Evolutionary conservation across 2,888 invertebrate genomes (phyloP).

Genomic region (Byasa hedistus): DNA sequence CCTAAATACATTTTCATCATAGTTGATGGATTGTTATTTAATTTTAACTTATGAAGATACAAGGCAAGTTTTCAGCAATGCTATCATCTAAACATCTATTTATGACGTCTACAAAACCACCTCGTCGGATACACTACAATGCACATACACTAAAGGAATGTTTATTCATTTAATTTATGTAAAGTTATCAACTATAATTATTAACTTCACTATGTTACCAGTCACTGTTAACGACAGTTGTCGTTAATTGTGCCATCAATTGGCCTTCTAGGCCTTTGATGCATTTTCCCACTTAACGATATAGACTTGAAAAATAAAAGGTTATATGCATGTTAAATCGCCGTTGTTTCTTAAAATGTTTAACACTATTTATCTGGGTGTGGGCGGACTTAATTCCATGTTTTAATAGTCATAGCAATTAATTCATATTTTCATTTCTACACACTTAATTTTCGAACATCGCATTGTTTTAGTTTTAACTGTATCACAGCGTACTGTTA

Average conservation of each 20-base stretch:
- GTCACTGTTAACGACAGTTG: not conserved
- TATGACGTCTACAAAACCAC: not conserved
- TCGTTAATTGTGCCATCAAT: not conserved
- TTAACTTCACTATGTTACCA: not conserved
- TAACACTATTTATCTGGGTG: conserved; percentile 3
- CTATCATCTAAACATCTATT: not conserved
- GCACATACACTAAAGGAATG: not conserved
- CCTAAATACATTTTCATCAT: no score
- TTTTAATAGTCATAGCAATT: not conserved
- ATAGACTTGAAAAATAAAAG: conserved; percentile 4
- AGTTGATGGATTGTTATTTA: no score
- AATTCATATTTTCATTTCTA: not conserved
- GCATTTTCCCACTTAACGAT: conserved; percentile 9
- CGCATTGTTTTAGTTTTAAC: not conserved
- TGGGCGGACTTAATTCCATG: not conserved
- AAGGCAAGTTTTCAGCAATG: no score
- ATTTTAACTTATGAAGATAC: no score
- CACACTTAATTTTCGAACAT: not conserved
- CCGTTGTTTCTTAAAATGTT: conserved; percentile 3
- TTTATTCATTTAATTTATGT: no score
- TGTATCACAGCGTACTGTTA: no score
- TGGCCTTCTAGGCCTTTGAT: not conserved
- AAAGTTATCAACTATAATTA: no score
- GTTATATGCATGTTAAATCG: not conserved
- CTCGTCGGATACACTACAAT: not conserved